These are phyloP conservation scores for Polymixis flavicincta DNA, from an alignment of 2,888 invertebrate genomes.

Conservation along the genomic window DNA sequence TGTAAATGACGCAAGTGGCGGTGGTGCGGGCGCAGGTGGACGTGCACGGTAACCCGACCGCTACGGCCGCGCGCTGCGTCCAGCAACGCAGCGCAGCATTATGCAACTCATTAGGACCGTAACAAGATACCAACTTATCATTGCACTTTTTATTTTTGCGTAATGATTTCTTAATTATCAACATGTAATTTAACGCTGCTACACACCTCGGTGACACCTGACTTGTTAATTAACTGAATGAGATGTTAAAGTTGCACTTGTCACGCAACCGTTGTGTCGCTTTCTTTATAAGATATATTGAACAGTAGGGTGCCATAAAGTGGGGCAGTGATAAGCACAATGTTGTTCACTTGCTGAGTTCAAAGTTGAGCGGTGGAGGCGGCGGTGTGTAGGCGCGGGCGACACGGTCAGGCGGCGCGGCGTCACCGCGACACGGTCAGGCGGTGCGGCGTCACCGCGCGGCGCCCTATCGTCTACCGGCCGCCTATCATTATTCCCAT, in stretches of 20 bases:
- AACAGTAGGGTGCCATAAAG: conserved; percentile 23
- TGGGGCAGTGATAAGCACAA: conserved; percentile 45
- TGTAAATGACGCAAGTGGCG: conserved; percentile 90
- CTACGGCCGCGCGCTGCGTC: conserved; percentile 69
- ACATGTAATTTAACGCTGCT: conserved; percentile 37
- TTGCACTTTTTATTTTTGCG: conserved; percentile 50
- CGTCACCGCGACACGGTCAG: conserved; percentile 70
- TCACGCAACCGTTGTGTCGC: conserved; percentile 29
- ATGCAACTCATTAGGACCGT: conserved; percentile 58
- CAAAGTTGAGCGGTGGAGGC: conserved; percentile 57
- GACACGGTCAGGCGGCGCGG: conserved; percentile 82
- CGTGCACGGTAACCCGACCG: conserved; percentile 81
- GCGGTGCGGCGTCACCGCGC: conserved; percentile 76
- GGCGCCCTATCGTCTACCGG: conserved; percentile 89
- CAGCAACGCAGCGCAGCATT: conserved; percentile 56
- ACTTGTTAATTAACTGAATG: conserved; percentile 38
- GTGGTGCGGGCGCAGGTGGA: conserved; percentile 84
- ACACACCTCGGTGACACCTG: conserved; percentile 22
- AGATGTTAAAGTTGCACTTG: conserved; percentile 19
- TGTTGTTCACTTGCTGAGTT: conserved; percentile 35
- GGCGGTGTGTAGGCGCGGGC: conserved; percentile 65
- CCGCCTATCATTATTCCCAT: conserved; percentile 84
- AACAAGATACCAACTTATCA: conserved; percentile 46
- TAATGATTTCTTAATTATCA: conserved; percentile 47
- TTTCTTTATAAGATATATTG: conserved; percentile 45